Evolutionary conservation across 1,140 invertebrate species (phyloP), one percentile per base, ranked within the genome.

Genomic region (Drosophila busckii): DNA sequence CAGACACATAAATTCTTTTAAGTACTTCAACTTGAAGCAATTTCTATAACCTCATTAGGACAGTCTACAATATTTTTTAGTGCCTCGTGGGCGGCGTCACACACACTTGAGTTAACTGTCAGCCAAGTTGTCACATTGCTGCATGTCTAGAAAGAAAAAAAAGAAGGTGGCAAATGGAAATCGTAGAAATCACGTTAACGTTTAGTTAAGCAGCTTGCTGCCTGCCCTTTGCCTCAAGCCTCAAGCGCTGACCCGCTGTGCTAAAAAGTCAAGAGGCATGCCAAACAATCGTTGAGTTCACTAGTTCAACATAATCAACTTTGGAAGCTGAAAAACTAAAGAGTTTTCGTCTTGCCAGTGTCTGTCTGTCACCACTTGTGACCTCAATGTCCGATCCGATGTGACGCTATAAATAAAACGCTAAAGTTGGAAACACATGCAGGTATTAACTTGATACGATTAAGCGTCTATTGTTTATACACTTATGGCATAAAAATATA

Each of bases 231-330:
- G 60, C 53, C 41, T 40, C 5, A 61, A 40, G 17, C 31, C 31
- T 40, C 37, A 65, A 55, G 49, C 22, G 54, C n/a, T 63, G 70
- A 63, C 70, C 66, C 38, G 41, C 40, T 55, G 40, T 64, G 17
- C 64, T 12, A 41, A 49, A 68, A 63, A 70, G 59, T 68, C 54
- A 50, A 68, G 48, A 58, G 45, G 52, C 58, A 37, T 45, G 49
- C 65, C 76, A 75, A 75, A 75, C 70, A 65, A 42, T 64, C 22
- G 17, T 22, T 10, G 68, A 67, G 68, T 65, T 64, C 70, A 75
- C 22, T 50, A 32, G 63, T 54, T 73, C 69, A 55, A 41, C 42
- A 56, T 49, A 48, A 56, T 56, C 37, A 42, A n/a, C n/a, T n/a
- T n/a, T n/a, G n/a, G n/a, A n/a, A n/a, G n/a, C n/a, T n/a, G n/a